Conservation (phyloP, 1,140 invertebrate genomes). For the Gerris buenoi region DNA sequence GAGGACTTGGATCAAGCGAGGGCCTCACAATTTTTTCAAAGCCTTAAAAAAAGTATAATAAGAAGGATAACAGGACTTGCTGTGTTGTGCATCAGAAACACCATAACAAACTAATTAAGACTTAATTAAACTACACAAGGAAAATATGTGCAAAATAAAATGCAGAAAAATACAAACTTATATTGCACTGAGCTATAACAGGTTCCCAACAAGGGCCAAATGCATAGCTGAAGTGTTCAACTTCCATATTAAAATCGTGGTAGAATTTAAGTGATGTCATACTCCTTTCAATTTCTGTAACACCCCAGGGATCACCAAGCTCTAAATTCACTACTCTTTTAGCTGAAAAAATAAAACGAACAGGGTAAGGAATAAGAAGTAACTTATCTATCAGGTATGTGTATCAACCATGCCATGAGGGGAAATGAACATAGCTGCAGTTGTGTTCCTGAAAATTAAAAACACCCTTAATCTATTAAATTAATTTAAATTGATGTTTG, state of each 20-base stretch:
- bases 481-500: too few species aligned
- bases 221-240: conserved; percentile 72
- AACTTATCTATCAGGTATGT: too few species aligned
- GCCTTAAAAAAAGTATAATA: conserved; percentile 35
- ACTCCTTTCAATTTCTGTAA: conserved; percentile 55
- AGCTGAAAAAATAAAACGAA: too few species aligned
- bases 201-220: conserved; percentile 99
- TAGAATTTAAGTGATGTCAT: conserved; percentile 95
- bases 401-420: too few species aligned
- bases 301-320: conserved; percentile 58
- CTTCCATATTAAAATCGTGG: conserved; percentile 92
- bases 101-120: too few species aligned
- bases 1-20: conserved; percentile 81
- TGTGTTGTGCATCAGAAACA: too few species aligned
- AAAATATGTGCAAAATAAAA: neutral
- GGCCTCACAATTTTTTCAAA: conserved; percentile 74
- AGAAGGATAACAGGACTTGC: too few species aligned
- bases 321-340: conserved; percentile 52
- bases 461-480: too few species aligned
- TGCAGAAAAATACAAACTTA: conserved; percentile 43
- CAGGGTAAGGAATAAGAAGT: too few species aligned
- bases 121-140: neutral
- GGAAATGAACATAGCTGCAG: too few species aligned
- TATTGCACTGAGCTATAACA: conserved; percentile 85
- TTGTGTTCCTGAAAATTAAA: too few species aligned